Evolutionary conservation across 2,113 vertebrate species (phyloP), one percentile per base, ranked within the genome.

Genomic region (Origma solitaria): DNA sequence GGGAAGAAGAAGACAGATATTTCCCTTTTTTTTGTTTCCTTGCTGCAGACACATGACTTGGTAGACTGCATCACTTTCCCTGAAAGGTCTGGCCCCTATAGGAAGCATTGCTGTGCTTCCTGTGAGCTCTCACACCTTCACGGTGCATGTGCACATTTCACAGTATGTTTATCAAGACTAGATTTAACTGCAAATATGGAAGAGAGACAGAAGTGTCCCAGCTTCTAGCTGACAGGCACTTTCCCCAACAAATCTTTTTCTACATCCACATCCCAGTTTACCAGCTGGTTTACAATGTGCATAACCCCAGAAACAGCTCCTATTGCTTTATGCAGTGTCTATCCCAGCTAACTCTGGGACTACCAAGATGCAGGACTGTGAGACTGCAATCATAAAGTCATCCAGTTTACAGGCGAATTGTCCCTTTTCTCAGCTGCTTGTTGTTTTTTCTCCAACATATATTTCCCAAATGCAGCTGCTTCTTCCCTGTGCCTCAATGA

Each of bases 401-500:
- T 75, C 57, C 64, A 82, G 82, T 91, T 94, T 66, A 81, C 24
- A 78, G 53, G 70, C 95, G 76, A 72, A 82, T 44, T 70, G 27
- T 54, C 45, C 70, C 13, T 86, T 64, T 95, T 95, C 90, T 81
- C 71, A 60, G 44, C 78, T 90, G 21, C 33, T 77, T 79, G 50
- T 83, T 96, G 31, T 23, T 42, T 93, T 92, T 96, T 94, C 50
- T 94, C 73, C 78, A 92, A 93, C 33, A 88, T 64, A 10, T 93
- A 80, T 82, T 94, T 90, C 42, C 62, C 78, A 44, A 87, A 86
- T 35, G 66, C 70, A 94, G 30, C 42, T 93, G 72, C 61, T 96
- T 40, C 60, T 97, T 75, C 47, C 72, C 65, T 86, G 24, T 82
- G 35, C 17, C 73, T 64, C 70, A 75, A 9, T 83, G 82, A 96